Conservation (phyloP, 64 coral and sea anemone genomes). For the Astreopora myriophthalma region DNA sequence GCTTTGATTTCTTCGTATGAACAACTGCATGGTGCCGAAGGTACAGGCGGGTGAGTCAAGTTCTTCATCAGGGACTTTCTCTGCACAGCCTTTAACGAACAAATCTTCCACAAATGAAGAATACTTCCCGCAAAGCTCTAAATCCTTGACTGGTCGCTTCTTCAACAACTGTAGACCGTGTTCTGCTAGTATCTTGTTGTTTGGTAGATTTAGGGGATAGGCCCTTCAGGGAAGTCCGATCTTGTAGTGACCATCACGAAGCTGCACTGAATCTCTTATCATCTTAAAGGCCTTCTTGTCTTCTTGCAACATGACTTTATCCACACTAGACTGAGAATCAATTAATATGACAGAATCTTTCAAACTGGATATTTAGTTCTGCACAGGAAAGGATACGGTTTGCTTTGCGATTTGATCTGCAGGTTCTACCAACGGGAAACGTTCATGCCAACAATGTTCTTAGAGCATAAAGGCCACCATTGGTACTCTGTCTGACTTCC, state of each 20-base stretch:
- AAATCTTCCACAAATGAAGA: constrained; percentile 5
- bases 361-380: not conserved
- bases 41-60: not conserved
- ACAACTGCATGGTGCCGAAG: constrained; percentile 21
- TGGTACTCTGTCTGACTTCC: not conserved
- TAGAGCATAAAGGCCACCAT: not conserved
- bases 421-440: constrained; percentile 39
- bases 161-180: constrained; percentile 19
- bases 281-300: constrained; percentile 40
- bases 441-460: not conserved
- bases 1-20: constrained; percentile 30
- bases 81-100: constrained; percentile 46
- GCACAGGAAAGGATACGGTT: constrained; percentile 29
- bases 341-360: constrained; percentile 8
- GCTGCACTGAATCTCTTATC: not conserved
- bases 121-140: constrained; percentile 4
- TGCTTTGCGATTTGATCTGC: not conserved
- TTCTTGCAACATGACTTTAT: constrained; percentile 28
- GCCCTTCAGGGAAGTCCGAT: constrained; percentile 41
- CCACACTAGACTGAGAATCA: not conserved
- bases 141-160: constrained; percentile 4
- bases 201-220: not conserved
- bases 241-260: constrained; percentile 42
- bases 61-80: not conserved
- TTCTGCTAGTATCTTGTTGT: constrained; percentile 35